phyloP scores from a whole-genome alignment of 2,797 vertebrate genomes.

The Pantherophis vulpinus region DNA sequence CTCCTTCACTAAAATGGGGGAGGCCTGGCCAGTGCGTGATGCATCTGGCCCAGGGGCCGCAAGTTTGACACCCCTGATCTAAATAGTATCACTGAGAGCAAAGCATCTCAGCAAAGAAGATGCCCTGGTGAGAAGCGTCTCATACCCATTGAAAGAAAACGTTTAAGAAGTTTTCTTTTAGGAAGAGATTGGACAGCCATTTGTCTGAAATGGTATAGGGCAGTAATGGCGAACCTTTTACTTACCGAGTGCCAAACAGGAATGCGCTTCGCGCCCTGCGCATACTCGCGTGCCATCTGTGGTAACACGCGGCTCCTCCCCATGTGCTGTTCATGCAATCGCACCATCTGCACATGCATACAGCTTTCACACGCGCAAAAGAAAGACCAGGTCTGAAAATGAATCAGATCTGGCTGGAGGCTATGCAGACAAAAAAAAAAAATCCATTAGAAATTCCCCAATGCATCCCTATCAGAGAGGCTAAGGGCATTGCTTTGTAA shows the following conservation, averaged over 20 bases:
- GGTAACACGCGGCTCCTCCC: too few relatives aligned
- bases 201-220: not conserved
- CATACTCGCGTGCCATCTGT: too few relatives aligned
- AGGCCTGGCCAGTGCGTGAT: too few relatives aligned
- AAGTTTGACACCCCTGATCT: not conserved
- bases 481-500: not conserved
- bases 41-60: too few relatives aligned
- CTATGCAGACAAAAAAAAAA: not conserved
- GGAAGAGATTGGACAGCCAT: not conserved
- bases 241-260: too few relatives aligned
- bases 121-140: not conserved
- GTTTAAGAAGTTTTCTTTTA: not conserved
- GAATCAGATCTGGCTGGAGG: not conserved
- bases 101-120: not conserved
- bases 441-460: not conserved
- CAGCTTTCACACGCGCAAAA: not conserved
- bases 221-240: too few relatives aligned
- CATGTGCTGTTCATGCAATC: rapidly evolving
- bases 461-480: not conserved
- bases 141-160: not conserved
- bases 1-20: too few relatives aligned
- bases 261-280: too few relatives aligned
- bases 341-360: too few relatives aligned
- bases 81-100: not conserved
- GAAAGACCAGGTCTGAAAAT: not conserved